Evolutionary conservation across 2,888 invertebrate genomes (phyloP).

Genomic region (Palloptera scutellata): DNA sequence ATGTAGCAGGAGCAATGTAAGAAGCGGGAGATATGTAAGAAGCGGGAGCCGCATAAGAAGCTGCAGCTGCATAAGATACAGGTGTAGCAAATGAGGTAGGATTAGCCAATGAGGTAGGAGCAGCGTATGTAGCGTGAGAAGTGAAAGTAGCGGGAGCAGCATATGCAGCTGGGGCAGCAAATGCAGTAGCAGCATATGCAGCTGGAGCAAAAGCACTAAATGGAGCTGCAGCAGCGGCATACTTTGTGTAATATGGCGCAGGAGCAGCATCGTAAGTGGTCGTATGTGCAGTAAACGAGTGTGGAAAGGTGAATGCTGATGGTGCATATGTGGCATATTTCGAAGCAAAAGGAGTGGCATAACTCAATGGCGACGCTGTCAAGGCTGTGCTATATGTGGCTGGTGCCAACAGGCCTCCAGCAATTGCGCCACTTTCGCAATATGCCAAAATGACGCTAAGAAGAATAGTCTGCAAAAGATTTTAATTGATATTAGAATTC

Average conservation of each 20-base stretch:
- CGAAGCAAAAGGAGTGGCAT: slow-evolving; percentile 33
- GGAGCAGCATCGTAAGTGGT: background rate
- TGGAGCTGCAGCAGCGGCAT: slow-evolving; percentile 4
- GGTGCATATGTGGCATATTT: slow-evolving; percentile 19
- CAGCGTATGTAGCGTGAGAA: slow-evolving; percentile 4
- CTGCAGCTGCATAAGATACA: background rate
- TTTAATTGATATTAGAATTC: too few relatives aligned
- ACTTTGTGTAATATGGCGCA: slow-evolving; percentile 8
- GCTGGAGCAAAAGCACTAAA: background rate
- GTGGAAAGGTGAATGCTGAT: background rate
- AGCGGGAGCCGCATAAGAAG: background rate
- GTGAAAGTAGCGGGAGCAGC: slow-evolving; percentile 3
- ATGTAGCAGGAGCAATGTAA: slow-evolving; percentile 13
- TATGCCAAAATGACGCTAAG: background rate
- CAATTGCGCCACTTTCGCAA: background rate
- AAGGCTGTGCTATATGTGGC: slow-evolving; percentile 19
- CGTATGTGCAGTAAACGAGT: background rate
- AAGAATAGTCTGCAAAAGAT: background rate
- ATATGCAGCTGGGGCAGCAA: slow-evolving; percentile 6
- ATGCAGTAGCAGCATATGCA: slow-evolving; percentile 1
- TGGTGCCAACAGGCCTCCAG: background rate
- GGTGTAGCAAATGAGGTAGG: slow-evolving; percentile 32
- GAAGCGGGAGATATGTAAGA: background rate
- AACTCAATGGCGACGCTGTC: slow-evolving; percentile 26
- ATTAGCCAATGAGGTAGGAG: slow-evolving; percentile 2